A percentile compares a stretch with the other conserved stretches of the same genome.
These are phyloP conservation scores for Isoperla grammatica DNA, from an alignment of 2,888 invertebrate genomes.

Conservation along the genomic window DNA sequence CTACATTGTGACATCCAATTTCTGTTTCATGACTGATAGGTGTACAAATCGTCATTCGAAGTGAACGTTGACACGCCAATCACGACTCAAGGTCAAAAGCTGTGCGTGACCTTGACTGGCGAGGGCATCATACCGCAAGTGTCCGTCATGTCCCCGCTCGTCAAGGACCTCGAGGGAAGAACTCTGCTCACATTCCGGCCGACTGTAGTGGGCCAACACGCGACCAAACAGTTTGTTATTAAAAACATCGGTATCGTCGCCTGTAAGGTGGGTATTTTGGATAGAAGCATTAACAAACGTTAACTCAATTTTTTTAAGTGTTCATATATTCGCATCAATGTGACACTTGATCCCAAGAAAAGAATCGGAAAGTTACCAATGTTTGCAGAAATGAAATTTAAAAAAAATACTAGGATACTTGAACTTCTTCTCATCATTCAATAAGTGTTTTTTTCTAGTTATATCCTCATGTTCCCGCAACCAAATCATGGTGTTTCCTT, in stretches of 20 bases:
- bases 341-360: too few relatives aligned
- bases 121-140: constrained; percentile 46
- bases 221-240: constrained; percentile 7
- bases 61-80: constrained; percentile 36
- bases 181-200: constrained; percentile 14
- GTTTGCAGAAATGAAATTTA: too few relatives aligned
- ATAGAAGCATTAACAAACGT: neutral
- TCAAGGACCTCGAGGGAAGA: constrained; percentile 2
- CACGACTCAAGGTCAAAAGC: constrained; percentile 30
- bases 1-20: too few relatives aligned
- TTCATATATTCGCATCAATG: too few relatives aligned
- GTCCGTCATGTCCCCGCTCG: constrained; percentile 39
- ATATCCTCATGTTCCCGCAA: too few relatives aligned
- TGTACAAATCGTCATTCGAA: constrained; percentile 36
- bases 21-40: constrained; percentile 33
- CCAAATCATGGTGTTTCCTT: too few relatives aligned
- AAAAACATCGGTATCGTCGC: constrained; percentile 9
- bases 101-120: constrained; percentile 41
- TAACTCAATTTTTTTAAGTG: too few relatives aligned
- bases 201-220: constrained; percentile 7
- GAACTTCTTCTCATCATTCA: too few relatives aligned
- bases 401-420: too few relatives aligned
- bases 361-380: too few relatives aligned
- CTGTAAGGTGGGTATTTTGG: constrained; percentile 13
- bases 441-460: too few relatives aligned